Conservation (phyloP, 2,888 invertebrate genomes). For the Drosophila seclusa region DNA sequence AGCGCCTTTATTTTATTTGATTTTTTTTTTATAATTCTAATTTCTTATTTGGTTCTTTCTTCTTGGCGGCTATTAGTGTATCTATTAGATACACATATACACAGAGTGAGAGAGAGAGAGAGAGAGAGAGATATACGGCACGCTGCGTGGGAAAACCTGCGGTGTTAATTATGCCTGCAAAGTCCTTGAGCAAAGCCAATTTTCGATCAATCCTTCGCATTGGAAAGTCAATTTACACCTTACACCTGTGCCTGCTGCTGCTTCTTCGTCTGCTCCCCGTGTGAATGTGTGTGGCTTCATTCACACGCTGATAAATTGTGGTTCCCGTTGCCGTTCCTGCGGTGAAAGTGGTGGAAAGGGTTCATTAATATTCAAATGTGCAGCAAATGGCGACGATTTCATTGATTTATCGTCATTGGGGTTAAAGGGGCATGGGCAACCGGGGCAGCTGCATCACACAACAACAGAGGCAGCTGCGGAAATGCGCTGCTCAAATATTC, state of each 20-base stretch:
- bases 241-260: constrained; percentile 26
- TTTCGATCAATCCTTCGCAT: constrained; percentile 56
- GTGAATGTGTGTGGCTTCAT: constrained; percentile 73
- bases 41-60: constrained; percentile 63
- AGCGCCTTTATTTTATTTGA: constrained; percentile 17
- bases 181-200: constrained; percentile 51
- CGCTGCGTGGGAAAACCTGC: constrained; percentile 78
- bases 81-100: constrained; percentile 60
- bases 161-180: constrained; percentile 77
- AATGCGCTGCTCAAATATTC: constrained; percentile 43
- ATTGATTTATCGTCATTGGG: constrained; percentile 65
- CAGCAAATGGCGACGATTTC: constrained; percentile 49
- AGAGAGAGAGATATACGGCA: constrained; percentile 22
- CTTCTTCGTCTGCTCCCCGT: background rate
- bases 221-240: constrained; percentile 77
- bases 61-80: constrained; percentile 64
- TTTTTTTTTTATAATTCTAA: constrained; percentile 54
- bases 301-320: constrained; percentile 80
- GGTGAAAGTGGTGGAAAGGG: constrained; percentile 66
- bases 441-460: constrained; percentile 49
- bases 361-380: constrained; percentile 74
- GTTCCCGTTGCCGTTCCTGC: constrained; percentile 21
- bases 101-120: constrained; percentile 6
- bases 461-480: constrained; percentile 43
- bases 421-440: constrained; percentile 3